These are phyloP conservation scores for Trissonchulus sp. DNA, from an alignment of 2,888 invertebrate species.

Conservation along the genomic window DNA sequence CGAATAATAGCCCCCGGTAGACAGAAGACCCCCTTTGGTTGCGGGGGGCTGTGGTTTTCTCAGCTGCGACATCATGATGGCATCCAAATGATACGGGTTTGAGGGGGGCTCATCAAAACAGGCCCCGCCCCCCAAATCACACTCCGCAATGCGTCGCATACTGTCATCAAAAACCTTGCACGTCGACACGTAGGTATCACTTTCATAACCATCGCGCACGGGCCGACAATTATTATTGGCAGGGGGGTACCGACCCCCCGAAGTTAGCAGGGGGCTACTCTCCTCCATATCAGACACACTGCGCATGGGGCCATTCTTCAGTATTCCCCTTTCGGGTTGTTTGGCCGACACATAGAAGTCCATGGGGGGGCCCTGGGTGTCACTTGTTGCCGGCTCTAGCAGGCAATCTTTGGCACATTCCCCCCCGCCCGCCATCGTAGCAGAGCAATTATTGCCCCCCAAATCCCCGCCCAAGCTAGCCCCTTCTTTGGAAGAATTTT, in stretches of 20 bases:
- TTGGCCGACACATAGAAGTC: not conserved
- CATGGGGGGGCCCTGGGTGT: not conserved
- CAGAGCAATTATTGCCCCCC: too few relatives aligned
- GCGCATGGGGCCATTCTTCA: conserved; percentile 26
- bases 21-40: not conserved
- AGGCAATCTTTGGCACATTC: too few relatives aligned
- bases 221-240: not conserved
- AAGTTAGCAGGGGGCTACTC: not conserved
- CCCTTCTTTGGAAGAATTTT: not conserved
- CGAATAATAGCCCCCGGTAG: not conserved
- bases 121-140: not conserved
- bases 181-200: conserved; percentile 21
- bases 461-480: too few relatives aligned
- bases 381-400: not conserved
- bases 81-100: too few relatives aligned
- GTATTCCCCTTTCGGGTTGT: conserved; percentile 30
- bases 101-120: too few relatives aligned
- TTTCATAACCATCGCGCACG: conserved; percentile 4
- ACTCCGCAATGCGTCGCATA: not conserved
- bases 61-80: not conserved
- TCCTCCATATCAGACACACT: not conserved
- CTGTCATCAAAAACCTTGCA: conserved; percentile 21
- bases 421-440: too few relatives aligned
- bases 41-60: not conserved
- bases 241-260: not conserved